Base-by-base conservation (phyloP, 1,140 invertebrate species). In the Pseudachorutes palmiensis region DNA sequence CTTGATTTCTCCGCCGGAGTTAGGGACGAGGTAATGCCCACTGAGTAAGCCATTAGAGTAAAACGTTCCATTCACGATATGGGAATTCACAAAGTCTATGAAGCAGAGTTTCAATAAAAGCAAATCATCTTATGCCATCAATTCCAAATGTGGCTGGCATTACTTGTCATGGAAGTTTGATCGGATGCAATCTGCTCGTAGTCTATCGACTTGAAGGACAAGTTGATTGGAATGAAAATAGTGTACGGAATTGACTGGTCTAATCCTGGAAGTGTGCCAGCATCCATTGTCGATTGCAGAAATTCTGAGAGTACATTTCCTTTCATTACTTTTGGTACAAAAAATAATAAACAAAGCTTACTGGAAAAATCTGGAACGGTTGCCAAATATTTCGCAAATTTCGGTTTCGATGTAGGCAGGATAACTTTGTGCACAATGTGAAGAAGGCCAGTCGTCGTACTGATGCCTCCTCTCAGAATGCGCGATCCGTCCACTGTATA, bases 61-160 rank as follows among this genome's bases (percentile, higher is more conserved):
- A 24, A 64, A 66, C 1, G 72, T 69, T 49, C 73, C 72, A 62
- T 68, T 71, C 9, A 74, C 72, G 14, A 73, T 62, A 57, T 74
- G 73, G 32, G 73, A 71, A 3, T 60, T 61, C 2, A 73, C 49
- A 57, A 73, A 73, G 36, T 73, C 73, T 72, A 31, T 1, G 57
- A 58, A 2, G n/a, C 2, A 55, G 59, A 19, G 30, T n/a, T n/a
- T n/a, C n/a, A n/a, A n/a, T n/a, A n/a, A 58, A 67, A 19, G 57
- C 22, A 61, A 48, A 63, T 33, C 19, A 9, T 41, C 19, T 9
- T 5, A 5, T 41, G 5, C 36, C 5, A 41, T 9, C 5, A 41
- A 19, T 41, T 5, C 5, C 36, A 9, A 41, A 9, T 41, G 36
- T 41, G 5, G 14, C 24, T 3, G 49, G 60, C 14, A 24, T 70